Conservation (phyloP, 2,113 vertebrate genomes). For the Panthera uncia region DNA sequence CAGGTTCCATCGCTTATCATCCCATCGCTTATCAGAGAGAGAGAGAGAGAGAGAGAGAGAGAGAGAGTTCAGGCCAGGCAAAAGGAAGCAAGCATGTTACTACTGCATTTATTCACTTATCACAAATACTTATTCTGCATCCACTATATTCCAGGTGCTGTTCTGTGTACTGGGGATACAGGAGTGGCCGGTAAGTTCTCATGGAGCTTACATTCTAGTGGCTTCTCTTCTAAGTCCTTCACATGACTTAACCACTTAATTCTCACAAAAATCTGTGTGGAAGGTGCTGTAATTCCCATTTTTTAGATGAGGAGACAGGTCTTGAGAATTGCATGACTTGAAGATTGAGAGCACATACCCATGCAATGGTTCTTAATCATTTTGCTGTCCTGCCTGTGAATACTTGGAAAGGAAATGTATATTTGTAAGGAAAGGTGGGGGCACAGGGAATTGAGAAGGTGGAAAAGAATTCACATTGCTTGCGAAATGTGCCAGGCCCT, state of each 20-base stretch:
- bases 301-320: neutral
- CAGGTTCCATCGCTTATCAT: neutral
- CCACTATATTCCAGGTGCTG: neutral
- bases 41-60: neutral
- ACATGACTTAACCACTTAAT: neutral
- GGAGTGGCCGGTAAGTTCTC: neutral
- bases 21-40: neutral
- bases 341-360: neutral
- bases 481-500: neutral
- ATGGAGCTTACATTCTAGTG: neutral
- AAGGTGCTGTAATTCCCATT: neutral
- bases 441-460: neutral
- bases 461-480: neutral
- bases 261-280: neutral
- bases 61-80: neutral
- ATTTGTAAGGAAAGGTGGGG: neutral
- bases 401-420: neutral
- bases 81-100: neutral
- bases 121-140: conserved; percentile 6
- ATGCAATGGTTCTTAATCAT: neutral
- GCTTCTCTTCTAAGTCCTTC: neutral
- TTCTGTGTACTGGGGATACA: neutral
- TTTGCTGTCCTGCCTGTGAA: neutral
- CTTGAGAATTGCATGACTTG: neutral
- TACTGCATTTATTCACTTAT: neutral